These are phyloP conservation scores for Aselliscus stoliczkanus DNA, from an alignment of 2,797 vertebrate species.

Conservation along the genomic window DNA sequence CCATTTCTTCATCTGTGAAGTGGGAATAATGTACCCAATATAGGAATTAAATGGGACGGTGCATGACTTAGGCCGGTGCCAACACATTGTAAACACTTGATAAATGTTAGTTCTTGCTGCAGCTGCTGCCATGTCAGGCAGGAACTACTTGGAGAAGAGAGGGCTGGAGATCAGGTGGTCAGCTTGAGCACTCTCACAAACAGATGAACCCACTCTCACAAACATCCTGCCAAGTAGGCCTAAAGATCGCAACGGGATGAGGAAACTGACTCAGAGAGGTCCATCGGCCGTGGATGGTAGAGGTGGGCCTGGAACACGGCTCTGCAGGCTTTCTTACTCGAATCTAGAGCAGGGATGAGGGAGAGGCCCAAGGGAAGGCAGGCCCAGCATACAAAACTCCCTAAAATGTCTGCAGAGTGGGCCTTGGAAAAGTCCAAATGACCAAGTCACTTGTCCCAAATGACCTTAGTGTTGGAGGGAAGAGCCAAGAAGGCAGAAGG, in stretches of 20 bases:
- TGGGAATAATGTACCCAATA: too few relatives aligned
- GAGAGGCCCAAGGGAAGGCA: background rate
- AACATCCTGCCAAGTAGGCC: background rate
- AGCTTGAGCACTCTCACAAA: background rate
- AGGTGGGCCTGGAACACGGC: fast-evolving
- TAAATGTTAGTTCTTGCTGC: background rate
- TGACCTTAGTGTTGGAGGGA: background rate
- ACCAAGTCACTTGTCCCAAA: background rate
- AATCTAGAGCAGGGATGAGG: too few relatives aligned
- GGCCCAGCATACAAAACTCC: background rate
- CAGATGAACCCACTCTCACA: background rate
- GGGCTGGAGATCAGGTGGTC: background rate
- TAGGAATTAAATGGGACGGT: background rate
- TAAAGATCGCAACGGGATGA: background rate
- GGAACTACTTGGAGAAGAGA: background rate
- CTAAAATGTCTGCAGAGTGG: background rate
- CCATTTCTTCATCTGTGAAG: background rate
- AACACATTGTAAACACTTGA: background rate
- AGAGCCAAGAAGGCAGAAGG: background rate
- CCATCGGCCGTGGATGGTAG: background rate
- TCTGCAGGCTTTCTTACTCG: background rate
- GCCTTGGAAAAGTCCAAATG: too few relatives aligned
- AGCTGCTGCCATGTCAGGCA: too few relatives aligned
- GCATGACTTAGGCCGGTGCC: background rate
- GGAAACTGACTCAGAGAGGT: background rate